Conservation (phyloP, 2,888 invertebrate genomes). For the Himalopsyche anomala region DNA sequence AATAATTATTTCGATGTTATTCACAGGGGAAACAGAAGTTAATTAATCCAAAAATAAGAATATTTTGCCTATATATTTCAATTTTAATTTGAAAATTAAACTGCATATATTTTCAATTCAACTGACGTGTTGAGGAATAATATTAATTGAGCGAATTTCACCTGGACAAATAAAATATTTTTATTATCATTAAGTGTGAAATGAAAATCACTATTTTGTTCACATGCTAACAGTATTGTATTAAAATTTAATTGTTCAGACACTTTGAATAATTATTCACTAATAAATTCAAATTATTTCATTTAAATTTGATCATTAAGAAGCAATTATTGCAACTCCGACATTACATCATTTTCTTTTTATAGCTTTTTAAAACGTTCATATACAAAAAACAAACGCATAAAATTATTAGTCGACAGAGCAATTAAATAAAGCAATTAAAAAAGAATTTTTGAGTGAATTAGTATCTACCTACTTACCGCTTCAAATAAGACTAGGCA, state of each 20-base stretch:
- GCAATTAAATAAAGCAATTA: conserved; percentile 38
- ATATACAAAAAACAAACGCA: conserved; percentile 35
- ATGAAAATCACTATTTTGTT: conserved; percentile 9
- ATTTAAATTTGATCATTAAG: conserved; percentile 38
- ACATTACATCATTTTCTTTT: conserved; percentile 39
- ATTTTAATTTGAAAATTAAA: no score
- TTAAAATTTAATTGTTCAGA: not conserved
- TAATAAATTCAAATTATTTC: conserved; percentile 31
- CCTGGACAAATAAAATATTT: no score
- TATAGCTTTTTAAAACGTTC: conserved; percentile 15
- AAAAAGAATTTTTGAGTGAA: conserved; percentile 26
- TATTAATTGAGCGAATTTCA: no score
- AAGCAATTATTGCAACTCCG: not conserved
- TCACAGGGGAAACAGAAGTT: no score
- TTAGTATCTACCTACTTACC: conserved; percentile 10
- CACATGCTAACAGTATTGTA: conserved; percentile 2
- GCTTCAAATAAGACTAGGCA: conserved; percentile 1
- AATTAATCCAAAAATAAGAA: no score
- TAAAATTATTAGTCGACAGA: conserved; percentile 6
- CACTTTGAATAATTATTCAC: conserved; percentile 15
- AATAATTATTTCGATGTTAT: no score
- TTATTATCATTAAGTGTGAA: conserved; percentile 16
- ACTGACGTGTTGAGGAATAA: no score
- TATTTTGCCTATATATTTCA: no score
- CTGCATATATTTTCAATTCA: no score